A percentile compares a stretch with the other conserved stretches of the same genome.
These are phyloP conservation scores for Drosophila rhopaloa DNA, from an alignment of 1,140 invertebrate genomes.

Conservation along the genomic window DNA sequence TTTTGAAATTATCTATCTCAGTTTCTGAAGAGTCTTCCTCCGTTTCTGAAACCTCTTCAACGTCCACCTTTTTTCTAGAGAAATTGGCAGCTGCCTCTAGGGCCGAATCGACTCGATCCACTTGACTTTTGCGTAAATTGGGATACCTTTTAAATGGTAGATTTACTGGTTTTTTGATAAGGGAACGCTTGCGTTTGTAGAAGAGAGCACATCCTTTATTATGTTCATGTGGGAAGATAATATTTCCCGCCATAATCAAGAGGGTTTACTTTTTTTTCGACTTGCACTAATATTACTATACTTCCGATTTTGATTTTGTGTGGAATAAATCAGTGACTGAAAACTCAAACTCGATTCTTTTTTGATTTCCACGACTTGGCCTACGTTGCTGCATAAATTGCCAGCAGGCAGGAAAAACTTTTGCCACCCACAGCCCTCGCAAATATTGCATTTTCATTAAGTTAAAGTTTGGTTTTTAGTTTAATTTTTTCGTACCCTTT, in stretches of 20 bases:
- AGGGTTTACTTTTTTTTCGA: not conserved
- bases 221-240: not conserved
- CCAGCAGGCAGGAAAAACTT: slow-evolving; percentile 57
- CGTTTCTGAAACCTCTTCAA: not conserved
- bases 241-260: slow-evolving; percentile 22
- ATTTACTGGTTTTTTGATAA: too few relatives aligned
- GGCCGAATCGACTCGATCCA: slow-evolving; percentile 6
- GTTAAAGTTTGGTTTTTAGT: slow-evolving; percentile 78
- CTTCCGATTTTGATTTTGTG: slow-evolving; percentile 33
- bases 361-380: slow-evolving; percentile 41
- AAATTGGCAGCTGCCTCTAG: slow-evolving; percentile 13
- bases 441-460: slow-evolving; percentile 81
- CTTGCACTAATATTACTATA: slow-evolving; percentile 1
- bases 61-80: not conserved
- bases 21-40: too few relatives aligned
- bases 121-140: slow-evolving; percentile 2
- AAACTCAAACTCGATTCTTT: slow-evolving; percentile 26
- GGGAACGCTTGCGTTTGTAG: not conserved
- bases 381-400: slow-evolving; percentile 66
- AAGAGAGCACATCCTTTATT: not conserved
- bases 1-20: not conserved
- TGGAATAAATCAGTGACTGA: slow-evolving; percentile 28
- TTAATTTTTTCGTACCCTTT: slow-evolving; percentile 55
- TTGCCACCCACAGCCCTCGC: slow-evolving; percentile 24
- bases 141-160: not conserved